Evolutionary conservation across 2,797 vertebrate genomes (phyloP).

Genomic region (Erpetoichthys calabaricus): DNA sequence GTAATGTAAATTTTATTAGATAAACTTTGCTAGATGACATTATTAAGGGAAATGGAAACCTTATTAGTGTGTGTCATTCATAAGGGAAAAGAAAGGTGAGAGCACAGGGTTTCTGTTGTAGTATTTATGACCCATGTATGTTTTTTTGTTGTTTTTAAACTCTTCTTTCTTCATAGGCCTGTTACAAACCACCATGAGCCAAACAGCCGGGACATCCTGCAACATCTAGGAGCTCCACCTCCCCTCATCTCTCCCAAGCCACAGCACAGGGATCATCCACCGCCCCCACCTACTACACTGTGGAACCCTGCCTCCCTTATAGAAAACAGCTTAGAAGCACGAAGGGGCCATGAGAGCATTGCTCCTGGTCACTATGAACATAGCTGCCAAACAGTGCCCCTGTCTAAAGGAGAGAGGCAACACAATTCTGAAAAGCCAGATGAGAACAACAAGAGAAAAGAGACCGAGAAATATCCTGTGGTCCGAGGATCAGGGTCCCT

Average conservation of each 20-base stretch:
- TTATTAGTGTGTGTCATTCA: too few species aligned
- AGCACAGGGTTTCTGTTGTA: too few species aligned
- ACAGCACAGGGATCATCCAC: slow-evolving; percentile 55
- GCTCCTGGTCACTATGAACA: slow-evolving; percentile 56
- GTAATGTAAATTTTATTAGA: too few species aligned
- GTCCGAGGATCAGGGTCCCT: slow-evolving; percentile 45
- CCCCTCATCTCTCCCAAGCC: slow-evolving; percentile 92
- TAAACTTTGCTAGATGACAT: too few species aligned
- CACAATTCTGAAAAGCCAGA: slow-evolving; percentile 57
- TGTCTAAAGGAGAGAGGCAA: slow-evolving; percentile 59
- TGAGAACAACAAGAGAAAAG: slow-evolving; percentile 60
- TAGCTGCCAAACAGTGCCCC: slow-evolving; percentile 41
- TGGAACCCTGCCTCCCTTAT: slow-evolving; percentile 89
- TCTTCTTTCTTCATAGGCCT: slow-evolving; percentile 35
- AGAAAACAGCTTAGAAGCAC: slow-evolving; percentile 58
- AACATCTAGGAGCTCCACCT: slow-evolving; percentile 80
- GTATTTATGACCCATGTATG: too few species aligned
- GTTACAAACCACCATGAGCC: slow-evolving; percentile 67
- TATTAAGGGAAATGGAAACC: too few species aligned
- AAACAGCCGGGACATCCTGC: slow-evolving; percentile 53
- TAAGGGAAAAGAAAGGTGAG: too few species aligned
- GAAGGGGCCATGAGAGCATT: slow-evolving; percentile 57
- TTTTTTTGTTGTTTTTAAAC: neutral
- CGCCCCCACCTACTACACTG: slow-evolving; percentile 65
- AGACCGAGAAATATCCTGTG: slow-evolving; percentile 64